These are phyloP conservation scores for Camelus bactrianus DNA, from an alignment of 2,113 vertebrate species.

Conservation along the genomic window DNA sequence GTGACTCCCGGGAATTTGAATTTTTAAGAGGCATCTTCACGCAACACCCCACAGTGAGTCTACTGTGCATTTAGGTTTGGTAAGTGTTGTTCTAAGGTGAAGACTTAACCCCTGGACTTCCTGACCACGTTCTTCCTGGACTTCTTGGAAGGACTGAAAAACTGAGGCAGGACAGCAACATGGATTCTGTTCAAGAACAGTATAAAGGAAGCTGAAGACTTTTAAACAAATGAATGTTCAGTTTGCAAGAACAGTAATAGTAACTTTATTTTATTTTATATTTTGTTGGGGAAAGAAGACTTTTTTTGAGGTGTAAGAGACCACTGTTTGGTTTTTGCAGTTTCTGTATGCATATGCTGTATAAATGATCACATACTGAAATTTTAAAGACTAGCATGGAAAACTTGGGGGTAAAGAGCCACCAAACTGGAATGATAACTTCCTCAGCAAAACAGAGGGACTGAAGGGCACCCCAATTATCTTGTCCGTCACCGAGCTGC, in stretches of 20 bases:
- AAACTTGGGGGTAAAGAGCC: neutral
- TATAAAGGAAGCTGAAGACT: neutral
- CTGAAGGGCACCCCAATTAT: slow-evolving; percentile 47
- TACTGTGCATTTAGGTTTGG: neutral
- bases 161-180: neutral
- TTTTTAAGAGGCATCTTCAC: neutral
- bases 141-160: neutral
- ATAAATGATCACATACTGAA: neutral
- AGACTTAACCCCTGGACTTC: neutral
- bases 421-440: neutral
- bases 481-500: slow-evolving; percentile 73
- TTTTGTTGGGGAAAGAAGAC: neutral
- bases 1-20: neutral
- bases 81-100: neutral
- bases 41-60: too few species aligned
- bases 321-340: neutral
- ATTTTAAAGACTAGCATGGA: neutral
- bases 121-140: neutral
- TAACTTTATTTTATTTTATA: neutral
- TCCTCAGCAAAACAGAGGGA: neutral
- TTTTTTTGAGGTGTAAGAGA: neutral
- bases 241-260: neutral
- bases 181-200: neutral
- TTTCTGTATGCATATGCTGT: neutral
- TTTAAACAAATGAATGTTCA: neutral